These are phyloP conservation scores for Epinotia bilunana DNA, from an alignment of 2,888 invertebrate genomes.

Conservation along the genomic window DNA sequence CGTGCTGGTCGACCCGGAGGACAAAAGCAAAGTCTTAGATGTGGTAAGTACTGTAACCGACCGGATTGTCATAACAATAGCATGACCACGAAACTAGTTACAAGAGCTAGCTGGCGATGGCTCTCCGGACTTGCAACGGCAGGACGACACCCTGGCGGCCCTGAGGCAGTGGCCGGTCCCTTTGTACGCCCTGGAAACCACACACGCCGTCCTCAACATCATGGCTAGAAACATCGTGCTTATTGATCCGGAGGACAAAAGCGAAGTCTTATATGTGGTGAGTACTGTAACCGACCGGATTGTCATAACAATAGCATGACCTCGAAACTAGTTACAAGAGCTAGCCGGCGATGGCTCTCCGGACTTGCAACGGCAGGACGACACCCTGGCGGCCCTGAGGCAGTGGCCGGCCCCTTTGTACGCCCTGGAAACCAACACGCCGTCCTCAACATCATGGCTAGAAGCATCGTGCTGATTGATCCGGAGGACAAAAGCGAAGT, in stretches of 20 bases:
- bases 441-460: slow-evolving; percentile 63
- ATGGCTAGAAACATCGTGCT: slow-evolving; percentile 66
- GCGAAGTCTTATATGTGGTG: slow-evolving; percentile 66
- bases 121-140: slow-evolving; percentile 46
- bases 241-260: slow-evolving; percentile 55
- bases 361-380: slow-evolving; percentile 55
- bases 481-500: too few species aligned
- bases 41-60: too few species aligned
- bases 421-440: slow-evolving; percentile 67
- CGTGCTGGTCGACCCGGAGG: slow-evolving; percentile 54
- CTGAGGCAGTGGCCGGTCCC: slow-evolving; percentile 75
- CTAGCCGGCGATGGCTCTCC: slow-evolving; percentile 56
- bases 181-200: slow-evolving; percentile 69
- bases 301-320: slow-evolving; percentile 58
- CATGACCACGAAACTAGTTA: too few species aligned
- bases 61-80: too few species aligned
- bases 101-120: slow-evolving; percentile 61
- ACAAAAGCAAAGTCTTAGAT: too few species aligned
- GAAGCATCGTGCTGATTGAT: slow-evolving; percentile 61
- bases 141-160: slow-evolving; percentile 64
- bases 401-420: slow-evolving; percentile 76
- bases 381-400: slow-evolving; percentile 62
- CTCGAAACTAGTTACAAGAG: slow-evolving; percentile 65
- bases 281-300: slow-evolving; percentile 35
- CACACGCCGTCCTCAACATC: slow-evolving; percentile 64